Evolutionary conservation across 2,888 invertebrate species (phyloP), one percentile per base, ranked within the genome.

Genomic region (Iphiclides podalirius): DNA sequence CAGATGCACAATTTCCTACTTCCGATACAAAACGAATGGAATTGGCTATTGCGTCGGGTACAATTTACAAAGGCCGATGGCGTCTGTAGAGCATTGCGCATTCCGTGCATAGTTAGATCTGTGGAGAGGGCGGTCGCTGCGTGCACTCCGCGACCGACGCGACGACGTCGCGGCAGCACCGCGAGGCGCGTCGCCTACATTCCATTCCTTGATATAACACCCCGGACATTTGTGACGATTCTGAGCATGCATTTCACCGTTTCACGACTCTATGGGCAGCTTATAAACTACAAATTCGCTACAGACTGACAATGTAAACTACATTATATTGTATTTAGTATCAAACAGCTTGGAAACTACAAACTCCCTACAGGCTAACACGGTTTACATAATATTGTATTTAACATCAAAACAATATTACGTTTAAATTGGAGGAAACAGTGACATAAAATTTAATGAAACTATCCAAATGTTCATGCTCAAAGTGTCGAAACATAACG

Each of bases 81-180:
- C 69, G 73, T 66, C 70, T 66, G 67, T 72, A 72, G 68, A 70
- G 70, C 67, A 75, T 77, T 74, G 70, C 56, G 65, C 75, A 85
- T 86, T 81, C 82, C 78, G 59, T 65, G 56, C 70, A 70, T 70
- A n/a, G n/a, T n/a, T n/a, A 73, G 71, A 72, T 58, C 69, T 71
- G 70, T 64, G 70, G 69, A n/a, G n/a, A n/a, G n/a, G n/a, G n/a
- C n/a, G n/a, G 73, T 15, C 14, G 42, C 42, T 43, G 48, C 42
- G 37, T 41, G 43, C n/a, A n/a, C 15, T 35, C 26, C 31, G 42
- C 23, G 48, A 41, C 41, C 28, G 35, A n/a, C n/a, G n/a, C n/a
- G n/a, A n/a, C n/a, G n/a, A n/a, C n/a, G n/a, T 70, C 73, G 66
- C 61, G 69, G 70, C 71, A 70, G 16, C 70, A 71, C 57, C 60